These are phyloP conservation scores for Cryptus viduatorius DNA, from an alignment of 2,888 invertebrate species.

Conservation along the genomic window DNA sequence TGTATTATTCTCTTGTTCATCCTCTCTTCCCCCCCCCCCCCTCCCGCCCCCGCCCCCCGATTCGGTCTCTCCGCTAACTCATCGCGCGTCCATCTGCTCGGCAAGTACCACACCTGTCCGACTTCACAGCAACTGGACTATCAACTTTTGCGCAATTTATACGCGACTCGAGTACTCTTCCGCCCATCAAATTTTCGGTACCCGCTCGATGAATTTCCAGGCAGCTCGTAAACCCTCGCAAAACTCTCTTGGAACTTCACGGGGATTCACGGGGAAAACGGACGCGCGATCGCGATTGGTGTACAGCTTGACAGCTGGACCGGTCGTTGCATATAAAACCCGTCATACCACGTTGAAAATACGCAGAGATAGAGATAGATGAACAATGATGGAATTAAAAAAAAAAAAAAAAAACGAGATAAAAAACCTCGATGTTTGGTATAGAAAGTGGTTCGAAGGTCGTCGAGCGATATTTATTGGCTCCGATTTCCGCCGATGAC, in stretches of 20 bases:
- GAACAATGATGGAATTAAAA: neutral
- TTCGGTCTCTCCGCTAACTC: conserved; percentile 6
- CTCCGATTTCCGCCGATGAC: conserved; percentile 34
- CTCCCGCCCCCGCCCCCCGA: neutral
- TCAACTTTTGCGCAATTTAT: conserved; percentile 60
- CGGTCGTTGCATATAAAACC: conserved; percentile 24
- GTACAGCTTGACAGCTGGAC: conserved; percentile 54
- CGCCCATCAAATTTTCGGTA: conserved; percentile 60
- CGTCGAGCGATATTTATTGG: conserved; percentile 42
- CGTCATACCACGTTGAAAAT: neutral
- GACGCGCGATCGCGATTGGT: conserved; percentile 2
- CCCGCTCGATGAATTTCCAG: conserved; percentile 58
- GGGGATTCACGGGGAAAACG: conserved; percentile 45
- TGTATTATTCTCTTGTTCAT: conserved; percentile 40
- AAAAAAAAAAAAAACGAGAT: neutral
- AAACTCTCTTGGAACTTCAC: conserved; percentile 40
- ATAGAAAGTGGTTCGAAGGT: conserved; percentile 46
- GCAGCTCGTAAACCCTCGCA: conserved; percentile 50
- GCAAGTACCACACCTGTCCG: conserved; percentile 54
- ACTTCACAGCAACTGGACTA: conserved; percentile 51
- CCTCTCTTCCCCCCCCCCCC: neutral
- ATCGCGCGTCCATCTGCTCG: conserved; percentile 29
- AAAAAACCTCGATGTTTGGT: neutral
- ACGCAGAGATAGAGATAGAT: neutral
- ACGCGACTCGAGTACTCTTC: conserved; percentile 60